Base-by-base conservation (phyloP, 1,140 invertebrate species). In the Drosophila ogumai region DNA sequence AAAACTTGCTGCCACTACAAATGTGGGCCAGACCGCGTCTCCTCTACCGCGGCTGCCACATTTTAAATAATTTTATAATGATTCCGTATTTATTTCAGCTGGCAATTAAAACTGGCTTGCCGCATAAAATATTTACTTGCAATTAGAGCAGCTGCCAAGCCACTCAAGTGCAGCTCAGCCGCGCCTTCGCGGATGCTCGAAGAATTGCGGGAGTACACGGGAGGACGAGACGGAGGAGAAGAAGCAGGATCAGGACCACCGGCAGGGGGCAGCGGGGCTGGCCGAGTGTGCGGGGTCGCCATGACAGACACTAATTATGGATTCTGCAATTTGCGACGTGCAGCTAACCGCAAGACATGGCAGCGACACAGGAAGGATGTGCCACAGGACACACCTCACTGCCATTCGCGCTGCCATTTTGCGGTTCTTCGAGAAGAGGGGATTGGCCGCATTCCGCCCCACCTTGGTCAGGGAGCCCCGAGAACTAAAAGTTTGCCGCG, bases 261-360 rank as follows among this genome's bases (percentile, higher is more conserved):
- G 0, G 34, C 34, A 9, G 52, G 59, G 41, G 43, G 25, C 15
- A 43, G 28, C 3, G 50, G 43, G 58, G 56, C 7, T 54, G 46
- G 50, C 19, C 55, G 65, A 50, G 25, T 41, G 52, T 28, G 32
- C 46, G 55, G 79, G 75, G 80, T 77, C 67, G 55, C 72, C 84
- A 55, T 84, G 84, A 88, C 84, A 88, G 84, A 90, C 84, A 88
- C 84, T 88, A 88, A 88, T 88, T 88, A 88, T 88, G 85, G 84
- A 90, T 88, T 88, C 67, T 81, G 87, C 73, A 88, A 90, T 88
- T 88, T 88, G 84, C 77, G 77, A 82, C 80, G 82, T 88, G 80
- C 68, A 78, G 84, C 67, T 74, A 87, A 90, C 84, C 84, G 50
- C 84, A 88, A 77, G 81, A 71, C 76, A 80, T 61, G 67, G 50